Evolutionary conservation across 2,113 vertebrate genomes (phyloP).

Genomic region (Lasiurus borealis): DNA sequence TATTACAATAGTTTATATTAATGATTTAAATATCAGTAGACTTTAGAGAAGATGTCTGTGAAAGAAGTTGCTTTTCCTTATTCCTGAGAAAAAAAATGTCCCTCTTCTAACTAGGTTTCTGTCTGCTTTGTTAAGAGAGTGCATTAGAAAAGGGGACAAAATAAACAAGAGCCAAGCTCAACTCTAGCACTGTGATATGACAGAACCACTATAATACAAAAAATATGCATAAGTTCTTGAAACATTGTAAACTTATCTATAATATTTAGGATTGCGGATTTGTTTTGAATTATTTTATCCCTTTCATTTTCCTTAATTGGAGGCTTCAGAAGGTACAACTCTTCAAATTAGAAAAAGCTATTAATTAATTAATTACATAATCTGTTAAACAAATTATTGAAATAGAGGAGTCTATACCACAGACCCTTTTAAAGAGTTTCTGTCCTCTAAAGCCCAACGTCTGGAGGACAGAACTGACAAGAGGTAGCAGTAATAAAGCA

Average conservation of each 20-base stretch:
- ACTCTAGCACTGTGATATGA: not conserved
- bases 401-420: not conserved
- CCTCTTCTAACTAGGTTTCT: conserved; percentile 19
- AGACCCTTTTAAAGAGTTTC: not conserved
- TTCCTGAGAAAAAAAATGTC: not conserved
- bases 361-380: not conserved
- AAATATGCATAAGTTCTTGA: not conserved
- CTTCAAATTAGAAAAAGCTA: not conserved
- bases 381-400: not conserved
- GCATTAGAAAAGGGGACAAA: not conserved
- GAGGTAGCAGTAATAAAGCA: not conserved
- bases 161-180: not conserved
- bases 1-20: not conserved
- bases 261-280: not conserved
- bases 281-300: not conserved
- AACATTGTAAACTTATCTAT: not conserved
- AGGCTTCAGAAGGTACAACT: conserved; percentile 20
- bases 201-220: not conserved
- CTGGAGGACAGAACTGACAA: not conserved
- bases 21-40: not conserved
- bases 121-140: not conserved
- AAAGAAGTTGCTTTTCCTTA: not conserved
- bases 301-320: not conserved
- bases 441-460: not conserved
- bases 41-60: not conserved